Conservation (phyloP, 2,113 vertebrate genomes). For the Zapornia atra region DNA sequence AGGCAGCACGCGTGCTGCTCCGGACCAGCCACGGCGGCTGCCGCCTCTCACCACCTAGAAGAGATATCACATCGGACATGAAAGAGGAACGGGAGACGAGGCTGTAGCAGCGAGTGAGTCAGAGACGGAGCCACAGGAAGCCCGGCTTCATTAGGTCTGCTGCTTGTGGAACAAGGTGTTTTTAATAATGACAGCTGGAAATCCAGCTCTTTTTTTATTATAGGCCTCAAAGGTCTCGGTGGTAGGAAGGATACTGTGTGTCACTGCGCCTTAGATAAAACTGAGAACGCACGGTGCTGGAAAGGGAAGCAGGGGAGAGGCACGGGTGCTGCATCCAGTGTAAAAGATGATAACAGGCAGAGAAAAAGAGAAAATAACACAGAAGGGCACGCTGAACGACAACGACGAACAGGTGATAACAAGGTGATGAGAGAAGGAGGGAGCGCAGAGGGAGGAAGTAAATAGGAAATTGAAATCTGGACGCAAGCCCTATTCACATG, state of each 20-base stretch:
- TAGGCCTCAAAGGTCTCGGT: neutral
- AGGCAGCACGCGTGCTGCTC: neutral
- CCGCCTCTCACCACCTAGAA: fast-evolving
- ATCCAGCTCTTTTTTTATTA: neutral
- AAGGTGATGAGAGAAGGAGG: neutral
- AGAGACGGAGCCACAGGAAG: neutral
- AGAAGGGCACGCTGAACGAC: fast-evolving
- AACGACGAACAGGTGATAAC: neutral
- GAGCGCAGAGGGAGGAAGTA: neutral
- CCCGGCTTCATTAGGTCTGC: neutral
- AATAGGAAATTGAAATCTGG: constrained; percentile 26
- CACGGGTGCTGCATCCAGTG: neutral
- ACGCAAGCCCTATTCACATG: neutral
- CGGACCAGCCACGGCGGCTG: neutral
- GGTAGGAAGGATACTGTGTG: neutral
- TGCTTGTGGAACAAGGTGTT: neutral
- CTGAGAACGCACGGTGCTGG: fast-evolving
- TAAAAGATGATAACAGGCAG: neutral
- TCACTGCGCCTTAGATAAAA: neutral
- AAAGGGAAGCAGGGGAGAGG: neutral
- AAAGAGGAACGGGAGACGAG: neutral
- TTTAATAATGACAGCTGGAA: constrained; percentile 1
- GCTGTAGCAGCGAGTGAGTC: neutral
- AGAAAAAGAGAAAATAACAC: neutral
- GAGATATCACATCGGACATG: neutral